A percentile compares a stretch with the other conserved stretches of the same genome.
These are phyloP conservation scores for Meriones psammophilus DNA, from an alignment of 2,797 vertebrate genomes.

Conservation along the genomic window DNA sequence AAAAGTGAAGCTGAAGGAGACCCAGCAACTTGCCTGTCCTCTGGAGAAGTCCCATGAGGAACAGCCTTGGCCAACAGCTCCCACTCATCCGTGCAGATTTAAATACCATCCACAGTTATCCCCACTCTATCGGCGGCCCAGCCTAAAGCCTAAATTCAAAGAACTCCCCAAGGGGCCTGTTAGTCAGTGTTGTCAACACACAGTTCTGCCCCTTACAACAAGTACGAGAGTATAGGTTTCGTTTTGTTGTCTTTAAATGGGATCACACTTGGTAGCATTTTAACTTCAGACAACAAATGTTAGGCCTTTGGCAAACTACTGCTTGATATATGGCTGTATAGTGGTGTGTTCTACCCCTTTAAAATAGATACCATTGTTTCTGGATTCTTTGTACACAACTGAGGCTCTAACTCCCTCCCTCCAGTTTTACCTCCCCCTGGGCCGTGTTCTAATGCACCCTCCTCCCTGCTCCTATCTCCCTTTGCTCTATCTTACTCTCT, in stretches of 20 bases:
- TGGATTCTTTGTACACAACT: neutral
- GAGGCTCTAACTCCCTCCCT: neutral
- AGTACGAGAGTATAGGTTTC: neutral
- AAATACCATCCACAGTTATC: neutral
- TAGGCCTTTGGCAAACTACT: neutral
- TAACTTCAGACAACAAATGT: constrained; percentile 16
- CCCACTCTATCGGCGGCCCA: neutral
- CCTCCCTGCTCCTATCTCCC: neutral
- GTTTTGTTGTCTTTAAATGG: neutral
- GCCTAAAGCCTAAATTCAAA: neutral
- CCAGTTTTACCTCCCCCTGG: neutral
- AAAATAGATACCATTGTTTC: constrained; percentile 1
- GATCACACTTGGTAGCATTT: neutral
- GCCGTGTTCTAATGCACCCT: neutral
- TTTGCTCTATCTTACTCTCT: neutral
- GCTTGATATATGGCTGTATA: neutral
- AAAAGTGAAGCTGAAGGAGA: neutral
- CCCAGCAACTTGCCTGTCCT: neutral
- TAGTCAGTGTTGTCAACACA: neutral
- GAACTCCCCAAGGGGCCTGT: neutral
- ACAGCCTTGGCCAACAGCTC: neutral
- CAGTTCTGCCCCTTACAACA: neutral
- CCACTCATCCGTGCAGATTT: neutral
- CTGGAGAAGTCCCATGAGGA: neutral
- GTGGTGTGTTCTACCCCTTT: neutral